Evolutionary conservation across 2,113 vertebrate genomes (phyloP).

Genomic region (Lepus americanus): DNA sequence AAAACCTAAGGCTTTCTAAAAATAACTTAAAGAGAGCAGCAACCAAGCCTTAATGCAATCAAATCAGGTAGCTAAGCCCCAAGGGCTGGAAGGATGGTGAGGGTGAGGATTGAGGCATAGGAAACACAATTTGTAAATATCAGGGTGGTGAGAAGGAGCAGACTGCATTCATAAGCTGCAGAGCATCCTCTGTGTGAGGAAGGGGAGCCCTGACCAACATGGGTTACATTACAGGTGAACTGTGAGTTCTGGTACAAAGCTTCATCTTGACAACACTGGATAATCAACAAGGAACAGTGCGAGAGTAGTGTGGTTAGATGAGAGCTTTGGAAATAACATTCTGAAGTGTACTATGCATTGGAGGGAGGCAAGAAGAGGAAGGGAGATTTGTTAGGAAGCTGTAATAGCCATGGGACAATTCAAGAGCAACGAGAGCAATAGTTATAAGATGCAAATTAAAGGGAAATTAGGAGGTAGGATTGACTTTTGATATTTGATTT

Average conservation of each 20-base stretch:
- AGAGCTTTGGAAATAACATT: neutral
- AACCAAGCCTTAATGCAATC: neutral
- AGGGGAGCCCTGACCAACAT: neutral
- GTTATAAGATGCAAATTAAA: neutral
- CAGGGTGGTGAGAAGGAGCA: neutral
- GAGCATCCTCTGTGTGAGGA: neutral
- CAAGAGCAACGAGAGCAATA: neutral
- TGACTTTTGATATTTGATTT: conserved; percentile 43
- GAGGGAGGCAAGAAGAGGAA: neutral
- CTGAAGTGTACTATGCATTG: neutral
- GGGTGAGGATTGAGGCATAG: neutral
- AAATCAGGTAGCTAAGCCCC: neutral
- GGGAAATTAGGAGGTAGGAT: neutral
- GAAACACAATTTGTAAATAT: neutral
- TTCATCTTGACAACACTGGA: neutral
- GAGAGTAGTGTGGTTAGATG: neutral
- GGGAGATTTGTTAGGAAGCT: neutral
- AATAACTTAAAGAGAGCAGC: neutral
- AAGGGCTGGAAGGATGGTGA: neutral
- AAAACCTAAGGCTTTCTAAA: neutral
- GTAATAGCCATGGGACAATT: neutral
- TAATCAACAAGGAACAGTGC: neutral
- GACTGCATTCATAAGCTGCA: neutral
- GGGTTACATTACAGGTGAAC: neutral
- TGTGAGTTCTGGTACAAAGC: neutral